Conservation (phyloP, 1,140 invertebrate genomes). For the Chlorops oryzae region DNA sequence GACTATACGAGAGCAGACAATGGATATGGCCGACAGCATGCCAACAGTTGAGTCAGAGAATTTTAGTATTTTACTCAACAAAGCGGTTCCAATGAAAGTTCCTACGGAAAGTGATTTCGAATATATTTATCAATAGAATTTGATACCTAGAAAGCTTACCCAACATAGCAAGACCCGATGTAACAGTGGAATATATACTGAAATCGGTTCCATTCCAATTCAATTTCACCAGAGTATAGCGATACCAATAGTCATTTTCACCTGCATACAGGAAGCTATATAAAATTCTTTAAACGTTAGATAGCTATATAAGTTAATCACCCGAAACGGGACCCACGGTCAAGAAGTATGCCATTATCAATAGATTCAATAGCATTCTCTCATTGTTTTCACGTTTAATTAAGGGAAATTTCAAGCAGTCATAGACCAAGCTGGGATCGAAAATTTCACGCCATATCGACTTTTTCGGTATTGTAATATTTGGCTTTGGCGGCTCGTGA, state of each 20-base stretch:
- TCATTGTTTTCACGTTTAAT: slow-evolving; percentile 37
- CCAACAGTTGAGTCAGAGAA: slow-evolving; percentile 40
- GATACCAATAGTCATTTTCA: slow-evolving; percentile 41
- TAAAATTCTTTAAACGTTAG: background rate
- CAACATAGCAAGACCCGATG: slow-evolving; percentile 21
- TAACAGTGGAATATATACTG: slow-evolving; percentile 34
- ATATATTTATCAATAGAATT: background rate
- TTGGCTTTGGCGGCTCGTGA: slow-evolving; percentile 6
- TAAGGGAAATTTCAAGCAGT: slow-evolving; percentile 35
- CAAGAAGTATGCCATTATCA: slow-evolving; percentile 38
- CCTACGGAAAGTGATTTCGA: slow-evolving; percentile 18
- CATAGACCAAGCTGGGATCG: slow-evolving; percentile 39
- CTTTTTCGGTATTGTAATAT: slow-evolving; percentile 7
- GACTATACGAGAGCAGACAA: slow-evolving; percentile 31
- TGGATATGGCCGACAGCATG: slow-evolving; percentile 32
- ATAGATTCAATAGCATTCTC: slow-evolving; percentile 29
- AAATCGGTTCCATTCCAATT: slow-evolving; percentile 45
- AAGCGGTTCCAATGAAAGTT: slow-evolving; percentile 41
- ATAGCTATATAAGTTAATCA: background rate
- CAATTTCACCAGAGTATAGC: slow-evolving; percentile 36
- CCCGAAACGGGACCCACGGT: slow-evolving; percentile 35
- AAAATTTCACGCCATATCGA: slow-evolving; percentile 35
- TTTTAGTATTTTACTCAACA: slow-evolving; percentile 41
- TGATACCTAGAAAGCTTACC: slow-evolving; percentile 9
- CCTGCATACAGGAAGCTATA: slow-evolving; percentile 7